phyloP scores from a whole-genome alignment of 30 jellyfish, hydroid and myxozoan genomes.

The Aurelia aurita complex sp. Pacific region DNA sequence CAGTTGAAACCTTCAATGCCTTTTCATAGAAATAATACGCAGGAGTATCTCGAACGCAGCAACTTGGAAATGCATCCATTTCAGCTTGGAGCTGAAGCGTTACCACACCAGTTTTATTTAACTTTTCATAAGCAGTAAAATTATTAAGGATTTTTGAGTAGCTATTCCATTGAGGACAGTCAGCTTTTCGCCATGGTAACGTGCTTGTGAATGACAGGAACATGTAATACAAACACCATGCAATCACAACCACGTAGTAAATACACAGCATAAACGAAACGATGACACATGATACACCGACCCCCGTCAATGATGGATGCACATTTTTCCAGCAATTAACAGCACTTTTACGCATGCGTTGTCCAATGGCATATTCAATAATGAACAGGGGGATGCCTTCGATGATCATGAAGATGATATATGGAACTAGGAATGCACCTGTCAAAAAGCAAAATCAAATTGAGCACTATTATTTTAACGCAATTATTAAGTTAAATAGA shows the following conservation, averaged over 20 bases:
- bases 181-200: conserved; percentile 74
- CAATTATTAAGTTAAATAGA: too few relatives aligned
- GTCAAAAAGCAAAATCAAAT: not conserved
- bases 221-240: conserved; percentile 88
- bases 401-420: conserved; percentile 87
- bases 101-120: too few relatives aligned
- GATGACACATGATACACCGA: conserved; percentile 86
- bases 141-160: not conserved
- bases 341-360: conserved; percentile 84
- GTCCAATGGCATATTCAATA: conserved; percentile 94
- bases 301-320: conserved; percentile 88
- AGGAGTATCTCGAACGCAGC: conserved; percentile 88
- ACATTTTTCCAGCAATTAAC: conserved; percentile 80
- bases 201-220: conserved; percentile 72
- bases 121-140: too few relatives aligned
- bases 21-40: conserved; percentile 72
- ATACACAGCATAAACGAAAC: conserved; percentile 83
- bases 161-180: conserved; percentile 59
- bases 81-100: not conserved
- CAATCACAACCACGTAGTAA: conserved; percentile 83
- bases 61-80: conserved; percentile 44
- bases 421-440: conserved; percentile 95
- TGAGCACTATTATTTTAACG: too few relatives aligned
- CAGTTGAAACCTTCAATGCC: conserved; percentile 77
- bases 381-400: conserved; percentile 94